phyloP scores from a whole-genome alignment of 2,113 vertebrate species.

The Cyanoramphus novaezelandiae region DNA sequence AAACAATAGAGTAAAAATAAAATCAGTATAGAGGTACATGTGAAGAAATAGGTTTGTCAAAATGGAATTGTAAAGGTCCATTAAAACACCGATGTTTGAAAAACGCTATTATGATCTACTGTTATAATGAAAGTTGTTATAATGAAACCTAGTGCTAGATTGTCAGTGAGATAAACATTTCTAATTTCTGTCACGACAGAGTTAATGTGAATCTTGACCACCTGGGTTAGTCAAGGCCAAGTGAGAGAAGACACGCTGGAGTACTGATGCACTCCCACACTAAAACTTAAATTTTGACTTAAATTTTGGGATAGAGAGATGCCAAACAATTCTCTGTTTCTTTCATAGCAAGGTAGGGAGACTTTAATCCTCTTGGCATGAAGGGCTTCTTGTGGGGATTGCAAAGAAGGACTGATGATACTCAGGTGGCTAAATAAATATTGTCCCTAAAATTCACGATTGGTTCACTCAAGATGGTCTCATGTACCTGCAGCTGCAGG shows the following conservation, averaged over 20 bases:
- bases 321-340: neutral
- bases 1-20: neutral
- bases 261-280: neutral
- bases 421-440: neutral
- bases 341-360: neutral
- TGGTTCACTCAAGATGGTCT: neutral
- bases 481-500: neutral
- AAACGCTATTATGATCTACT: neutral
- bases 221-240: neutral
- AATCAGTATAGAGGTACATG: neutral
- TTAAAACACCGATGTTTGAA: neutral
- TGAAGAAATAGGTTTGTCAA: neutral
- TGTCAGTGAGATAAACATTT: neutral
- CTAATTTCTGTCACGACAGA: neutral
- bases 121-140: neutral
- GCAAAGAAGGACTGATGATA: neutral
- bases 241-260: neutral
- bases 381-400: neutral
- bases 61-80: neutral
- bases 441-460: neutral
- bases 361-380: neutral
- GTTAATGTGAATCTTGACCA: neutral
- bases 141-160: neutral
- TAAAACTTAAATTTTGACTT: neutral
- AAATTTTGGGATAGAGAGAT: neutral